These are phyloP conservation scores for Luffia ferchaultella DNA, from an alignment of 2,888 invertebrate genomes.

Conservation along the genomic window DNA sequence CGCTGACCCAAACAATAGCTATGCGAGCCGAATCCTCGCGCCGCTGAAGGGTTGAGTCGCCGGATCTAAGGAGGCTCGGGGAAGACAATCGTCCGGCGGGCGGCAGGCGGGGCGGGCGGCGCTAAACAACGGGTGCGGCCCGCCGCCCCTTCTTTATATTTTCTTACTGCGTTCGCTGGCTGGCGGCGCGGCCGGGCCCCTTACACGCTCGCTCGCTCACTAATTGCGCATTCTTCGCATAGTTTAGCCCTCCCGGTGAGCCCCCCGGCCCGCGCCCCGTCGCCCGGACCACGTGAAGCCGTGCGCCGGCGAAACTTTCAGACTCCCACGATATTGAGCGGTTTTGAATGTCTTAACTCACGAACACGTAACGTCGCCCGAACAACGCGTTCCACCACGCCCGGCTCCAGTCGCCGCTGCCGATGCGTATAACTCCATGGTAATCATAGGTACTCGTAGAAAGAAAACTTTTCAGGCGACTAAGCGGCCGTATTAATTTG, in stretches of 20 bases:
- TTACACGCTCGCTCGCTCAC: constrained; percentile 80
- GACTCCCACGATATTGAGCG: constrained; percentile 65
- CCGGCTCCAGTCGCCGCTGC: constrained; percentile 24
- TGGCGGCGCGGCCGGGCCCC: constrained; percentile 68
- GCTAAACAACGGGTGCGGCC: constrained; percentile 64
- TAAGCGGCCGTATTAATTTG: not conserved
- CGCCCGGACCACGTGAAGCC: constrained; percentile 63
- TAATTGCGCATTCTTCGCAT: constrained; percentile 98
- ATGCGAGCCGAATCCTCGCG: constrained; percentile 53
- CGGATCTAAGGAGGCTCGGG: constrained; percentile 59
- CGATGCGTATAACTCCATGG: not conserved
- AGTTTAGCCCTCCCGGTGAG: constrained; percentile 81
- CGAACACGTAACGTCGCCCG: constrained; percentile 46
- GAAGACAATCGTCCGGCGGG: constrained; percentile 63
- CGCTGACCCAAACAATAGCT: constrained; percentile 63
- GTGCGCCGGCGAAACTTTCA: constrained; percentile 65
- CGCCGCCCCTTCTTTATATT: constrained; percentile 75
- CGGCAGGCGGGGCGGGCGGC: constrained; percentile 64
- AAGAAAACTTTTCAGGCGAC: not conserved
- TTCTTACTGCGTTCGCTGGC: constrained; percentile 67
- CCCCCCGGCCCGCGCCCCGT: constrained; percentile 51
- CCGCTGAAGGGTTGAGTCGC: constrained; percentile 54
- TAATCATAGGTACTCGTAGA: not conserved
- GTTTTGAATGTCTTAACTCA: constrained; percentile 68
- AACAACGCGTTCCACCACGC: constrained; percentile 14